Base-by-base conservation (phyloP, 2,888 invertebrate genomes). In the Onchidella celtica region DNA sequence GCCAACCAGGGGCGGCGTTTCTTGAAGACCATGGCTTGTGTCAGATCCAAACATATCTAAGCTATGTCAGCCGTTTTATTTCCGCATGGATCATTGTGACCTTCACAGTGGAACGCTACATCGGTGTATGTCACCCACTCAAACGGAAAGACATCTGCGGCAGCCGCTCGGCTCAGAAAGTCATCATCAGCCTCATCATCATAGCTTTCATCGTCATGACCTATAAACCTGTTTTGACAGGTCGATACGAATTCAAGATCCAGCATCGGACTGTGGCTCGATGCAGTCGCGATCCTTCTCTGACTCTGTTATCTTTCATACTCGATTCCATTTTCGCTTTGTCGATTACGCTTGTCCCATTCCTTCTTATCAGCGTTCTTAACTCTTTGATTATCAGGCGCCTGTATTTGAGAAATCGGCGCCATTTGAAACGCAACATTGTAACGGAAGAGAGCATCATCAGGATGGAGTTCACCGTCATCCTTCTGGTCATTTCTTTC, bases 1-100 rank as follows among this genome's bases (percentile, higher is more conserved):
- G 85, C 11, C 81, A 82, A 3, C 34, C 77, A 17, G 65, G 77
- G 9, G 78, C 88, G 2, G 40, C 72, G 6, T 87, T 90, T 55
- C 70, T 90, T 21, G 87, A 88, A 24, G 82, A 66, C 1, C 75
- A 86, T n/a, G 88, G 88, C 21, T 36, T 87, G 94, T 66, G 95
- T 95, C 94, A 96, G 96, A 36, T 78, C 6, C 59, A 74, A 11
- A 77, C 78, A 17, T 97, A 96, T 92, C 90, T 95, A 14, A 95
- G 96, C 38, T 92, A 92, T 82, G 85, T 88, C 21, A 89, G 88
- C 55, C 86, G 92, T 2, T 89, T 92, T 65, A 81, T 91, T 59
- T 92, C 92, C 0, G 90, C 91, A 11, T 92, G 92, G 92, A 80
- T 92, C 57, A 86, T 92, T 24, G 92, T 91, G 2, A 86, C 89